Base-by-base conservation (phyloP, 2,888 invertebrate species). In the Acrobasis repandana region DNA sequence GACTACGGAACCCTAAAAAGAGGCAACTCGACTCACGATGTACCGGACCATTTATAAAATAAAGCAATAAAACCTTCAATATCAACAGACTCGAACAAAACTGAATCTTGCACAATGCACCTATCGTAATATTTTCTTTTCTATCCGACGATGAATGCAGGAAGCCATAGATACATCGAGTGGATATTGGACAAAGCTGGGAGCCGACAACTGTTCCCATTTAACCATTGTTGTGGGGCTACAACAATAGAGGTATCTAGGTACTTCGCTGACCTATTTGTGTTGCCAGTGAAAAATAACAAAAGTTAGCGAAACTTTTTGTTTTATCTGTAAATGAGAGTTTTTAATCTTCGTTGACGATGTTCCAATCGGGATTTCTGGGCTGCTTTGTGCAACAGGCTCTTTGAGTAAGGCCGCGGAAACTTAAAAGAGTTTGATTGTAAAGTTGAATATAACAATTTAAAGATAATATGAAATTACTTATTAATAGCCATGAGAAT, bases 101-200 rank as follows among this genome's bases (percentile, higher is more conserved):
- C 60, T 52, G 46, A 52, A 33, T 59, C 43, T 62, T 47, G 36
- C 61, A 67, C 68, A 65, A 60, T 61, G 65, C 62, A 67, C 61
- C 67, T 66, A 69, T 70, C 65, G 74, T 65, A 67, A 69, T 75
- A 77, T 83, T 82, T 83, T 82, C 82, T 80, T 82, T 82, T 74
- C 68, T 76, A 73, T 68, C 65, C 59, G 59, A 60, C 69, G 69
- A 71, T 76, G 83, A 82, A 83, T 77, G 73, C 69, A 71, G 74
- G 76, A 82, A 85, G 67, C 83, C 82, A 80, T 79, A 82, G 82
- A 87, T 80, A 79, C 74, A 86, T 85, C 80, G 82, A 82, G 76
- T 79, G 75, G 80, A 78, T 79, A 85, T 82, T 72, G 82, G 82
- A 87, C 85, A 86, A 87, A 83, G 82, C 79, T 74, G 69, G 65